phyloP scores from a whole-genome alignment of 1,140 invertebrate genomes.

The Drosophila willistoni region DNA sequence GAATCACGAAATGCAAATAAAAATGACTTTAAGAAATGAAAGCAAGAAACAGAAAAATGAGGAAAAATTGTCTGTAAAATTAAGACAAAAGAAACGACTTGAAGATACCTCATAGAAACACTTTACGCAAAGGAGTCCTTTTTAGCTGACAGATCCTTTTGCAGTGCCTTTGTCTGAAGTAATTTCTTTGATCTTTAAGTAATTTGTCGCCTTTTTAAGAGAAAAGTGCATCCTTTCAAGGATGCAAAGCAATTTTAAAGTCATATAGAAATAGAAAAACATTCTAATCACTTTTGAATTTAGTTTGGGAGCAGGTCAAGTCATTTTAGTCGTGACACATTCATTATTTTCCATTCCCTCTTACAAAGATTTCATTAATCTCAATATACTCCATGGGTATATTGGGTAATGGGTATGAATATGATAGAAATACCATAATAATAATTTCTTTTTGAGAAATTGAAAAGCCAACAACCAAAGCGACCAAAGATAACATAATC shows the following conservation, averaged over 20 bases:
- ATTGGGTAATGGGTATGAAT: neutral
- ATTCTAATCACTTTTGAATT: too few species aligned
- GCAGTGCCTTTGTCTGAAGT: too few species aligned
- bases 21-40: slow-evolving; percentile 66
- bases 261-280: too few species aligned
- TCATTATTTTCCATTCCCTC: too few species aligned
- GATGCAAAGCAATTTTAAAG: too few species aligned
- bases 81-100: neutral
- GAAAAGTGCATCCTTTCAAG: too few species aligned
- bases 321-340: too few species aligned
- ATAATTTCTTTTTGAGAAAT: slow-evolving; percentile 71
- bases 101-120: neutral
- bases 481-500: slow-evolving; percentile 70
- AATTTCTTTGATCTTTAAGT: too few species aligned
- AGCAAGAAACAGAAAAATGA: slow-evolving; percentile 13
- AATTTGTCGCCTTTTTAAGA: too few species aligned
- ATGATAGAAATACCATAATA: slow-evolving; percentile 64
- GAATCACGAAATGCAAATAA: slow-evolving; percentile 81
- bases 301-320: too few species aligned
- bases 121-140: too few species aligned
- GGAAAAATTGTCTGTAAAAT: neutral
- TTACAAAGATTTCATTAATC: neutral
- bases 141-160: too few species aligned
- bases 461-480: slow-evolving; percentile 57
- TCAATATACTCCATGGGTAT: neutral